Percentiles rank a stretch among this genome's conserved stretches.
Evolutionary conservation across 2,113 vertebrate genomes (phyloP).

Genomic region (Vidua macroura): DNA sequence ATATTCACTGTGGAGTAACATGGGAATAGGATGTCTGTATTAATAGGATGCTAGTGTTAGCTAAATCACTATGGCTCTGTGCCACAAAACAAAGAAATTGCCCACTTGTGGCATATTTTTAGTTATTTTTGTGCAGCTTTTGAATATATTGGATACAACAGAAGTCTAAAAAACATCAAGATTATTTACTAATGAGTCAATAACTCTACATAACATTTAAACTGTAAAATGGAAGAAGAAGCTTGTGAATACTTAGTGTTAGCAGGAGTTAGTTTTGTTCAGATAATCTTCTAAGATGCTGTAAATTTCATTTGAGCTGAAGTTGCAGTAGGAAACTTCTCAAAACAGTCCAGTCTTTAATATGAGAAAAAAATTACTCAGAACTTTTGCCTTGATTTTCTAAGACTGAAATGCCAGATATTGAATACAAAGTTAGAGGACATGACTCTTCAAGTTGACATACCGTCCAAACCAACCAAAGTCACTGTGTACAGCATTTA

Average conservation of each 20-base stretch:
- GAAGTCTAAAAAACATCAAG: neutral
- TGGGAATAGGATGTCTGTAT: neutral
- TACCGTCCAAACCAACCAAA: neutral
- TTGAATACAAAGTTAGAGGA: neutral
- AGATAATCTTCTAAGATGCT: neutral
- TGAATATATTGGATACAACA: neutral
- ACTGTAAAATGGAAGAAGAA: neutral
- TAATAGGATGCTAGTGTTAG: neutral
- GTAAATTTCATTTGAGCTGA: neutral
- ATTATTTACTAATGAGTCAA: neutral
- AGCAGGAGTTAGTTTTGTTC: neutral
- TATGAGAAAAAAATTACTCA: neutral
- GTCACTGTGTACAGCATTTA: neutral
- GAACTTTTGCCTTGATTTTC: constrained; percentile 9
- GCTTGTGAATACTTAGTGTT: neutral
- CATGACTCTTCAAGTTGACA: constrained; percentile 13
- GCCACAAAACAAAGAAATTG: neutral
- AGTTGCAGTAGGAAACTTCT: neutral
- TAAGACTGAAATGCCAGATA: constrained; percentile 1
- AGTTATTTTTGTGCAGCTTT: neutral
- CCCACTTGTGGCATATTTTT: neutral
- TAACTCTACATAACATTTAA: neutral
- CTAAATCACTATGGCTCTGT: neutral
- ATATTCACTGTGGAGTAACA: neutral
- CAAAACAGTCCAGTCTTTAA: neutral